Conservation (phyloP, 2,888 invertebrate species). For the Andrena bucephala region DNA sequence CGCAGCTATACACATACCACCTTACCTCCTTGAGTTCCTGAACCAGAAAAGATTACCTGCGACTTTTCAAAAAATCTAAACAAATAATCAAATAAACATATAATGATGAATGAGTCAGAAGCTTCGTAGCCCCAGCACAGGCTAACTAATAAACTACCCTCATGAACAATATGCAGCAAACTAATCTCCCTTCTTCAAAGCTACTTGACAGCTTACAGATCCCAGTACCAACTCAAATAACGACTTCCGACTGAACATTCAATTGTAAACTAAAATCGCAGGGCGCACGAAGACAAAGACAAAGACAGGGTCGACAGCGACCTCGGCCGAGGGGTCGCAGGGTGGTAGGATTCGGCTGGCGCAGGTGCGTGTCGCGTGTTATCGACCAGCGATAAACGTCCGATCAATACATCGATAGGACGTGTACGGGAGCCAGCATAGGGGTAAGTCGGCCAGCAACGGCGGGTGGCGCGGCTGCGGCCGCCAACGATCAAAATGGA, state of each 20-base stretch:
- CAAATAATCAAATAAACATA: neutral
- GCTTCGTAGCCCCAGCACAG: neutral
- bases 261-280: neutral
- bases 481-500: slow-evolving; percentile 60
- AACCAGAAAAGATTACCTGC: neutral
- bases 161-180: neutral
- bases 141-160: neutral
- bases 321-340: slow-evolving; percentile 48
- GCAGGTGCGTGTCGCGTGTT: slow-evolving; percentile 68
- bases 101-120: neutral
- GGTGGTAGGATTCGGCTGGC: slow-evolving; percentile 46
- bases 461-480: slow-evolving; percentile 44
- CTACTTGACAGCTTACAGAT: neutral
- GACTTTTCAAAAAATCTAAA: neutral
- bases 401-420: slow-evolving; percentile 62
- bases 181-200: neutral
- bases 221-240: neutral
- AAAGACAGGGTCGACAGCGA: slow-evolving; percentile 52
- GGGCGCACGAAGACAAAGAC: slow-evolving; percentile 9
- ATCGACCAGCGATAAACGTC: slow-evolving; percentile 72
- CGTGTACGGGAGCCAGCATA: slow-evolving; percentile 24
- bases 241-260: neutral
- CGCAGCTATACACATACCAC: too few species aligned
- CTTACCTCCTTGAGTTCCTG: too few species aligned
- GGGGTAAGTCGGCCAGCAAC: slow-evolving; percentile 50